Percentiles rank a stretch among this genome's conserved stretches.
These are phyloP conservation scores for Jaculus jaculus DNA, from an alignment of 2,113 vertebrate genomes.

Conservation along the genomic window DNA sequence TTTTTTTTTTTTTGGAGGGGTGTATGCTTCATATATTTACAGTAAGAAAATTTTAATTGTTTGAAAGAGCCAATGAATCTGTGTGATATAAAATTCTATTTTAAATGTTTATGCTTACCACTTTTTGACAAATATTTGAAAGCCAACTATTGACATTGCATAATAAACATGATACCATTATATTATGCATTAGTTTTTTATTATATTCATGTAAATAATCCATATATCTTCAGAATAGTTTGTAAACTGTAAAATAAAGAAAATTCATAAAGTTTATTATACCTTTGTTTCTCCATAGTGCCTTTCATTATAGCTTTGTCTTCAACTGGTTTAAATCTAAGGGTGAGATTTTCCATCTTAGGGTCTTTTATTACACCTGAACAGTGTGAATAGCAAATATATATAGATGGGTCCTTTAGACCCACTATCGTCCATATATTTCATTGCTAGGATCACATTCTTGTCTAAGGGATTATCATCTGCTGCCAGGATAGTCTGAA, in stretches of 20 bases:
- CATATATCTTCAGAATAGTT: background rate
- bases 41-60: background rate
- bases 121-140: background rate
- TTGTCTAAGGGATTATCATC: constrained; percentile 1
- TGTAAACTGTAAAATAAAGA: background rate
- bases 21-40: background rate
- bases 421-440: constrained; percentile 26
- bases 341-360: constrained; percentile 24
- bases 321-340: background rate
- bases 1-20: background rate
- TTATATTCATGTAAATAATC: constrained; percentile 13
- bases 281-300: background rate
- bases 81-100: background rate
- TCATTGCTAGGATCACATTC: constrained; percentile 46
- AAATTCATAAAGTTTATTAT: background rate
- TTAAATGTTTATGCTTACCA: background rate
- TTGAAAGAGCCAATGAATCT: background rate
- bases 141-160: constrained; percentile 2
- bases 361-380: background rate
- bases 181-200: background rate
- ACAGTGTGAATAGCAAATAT: constrained; percentile 16
- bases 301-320: too few relatives aligned
- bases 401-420: constrained; percentile 6
- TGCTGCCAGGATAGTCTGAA: constrained; percentile 28
- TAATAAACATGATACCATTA: background rate